Evolutionary conservation across 1,140 invertebrate species (phyloP), one percentile per base, ranked within the genome.

Genomic region (Streblospio benedicti): DNA sequence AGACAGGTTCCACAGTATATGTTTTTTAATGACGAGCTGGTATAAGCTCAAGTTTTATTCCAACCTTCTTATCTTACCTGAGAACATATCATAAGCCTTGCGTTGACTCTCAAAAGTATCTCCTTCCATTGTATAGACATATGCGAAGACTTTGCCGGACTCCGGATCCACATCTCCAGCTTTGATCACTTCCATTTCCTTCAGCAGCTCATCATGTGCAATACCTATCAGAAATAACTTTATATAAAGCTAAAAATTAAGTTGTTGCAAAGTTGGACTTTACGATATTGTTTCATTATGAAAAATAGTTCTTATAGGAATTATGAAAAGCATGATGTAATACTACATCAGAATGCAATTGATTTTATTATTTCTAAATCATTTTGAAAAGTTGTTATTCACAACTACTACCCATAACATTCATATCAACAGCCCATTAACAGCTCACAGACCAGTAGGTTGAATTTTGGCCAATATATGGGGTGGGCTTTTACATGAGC

Each of bases 61-160:
- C 9, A 45, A 56, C 6, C 18, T 20, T 6, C 5, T 6, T 27
- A 35, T 16, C 6, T n/a, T 60, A 73, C 73, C 71, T 61, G 64
- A 59, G 54, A 75, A 75, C 16, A 62, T 49, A 18, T 71, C 63
- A 54, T 70, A 72, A 20, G 67, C 65, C n/a, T 73, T 69, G 23
- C 67, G 50, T 55, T 75, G 73, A 12, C 73, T 56, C 30, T 68
- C n/a, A 41, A 64, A 71, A 47, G 71, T 68, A 16, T 73, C 68
- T 38, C 68, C 66, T 16, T 58, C 53, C 14, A 69, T 25, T 0
- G 71, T 75, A 63, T 74, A 75, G 14, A 67, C 60, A 44, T 75
- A 75, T 28, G 73, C 73, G 35, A 75, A 75, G 18, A 74, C 64
- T 47, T 71, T 72, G 0, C 71, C 69, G 16, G 73, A 67, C 23